Percentiles rank a stretch among this genome's conserved stretches.
phyloP scores from a whole-genome alignment of 1,140 invertebrate species.

The Drosophila tropicalis region DNA sequence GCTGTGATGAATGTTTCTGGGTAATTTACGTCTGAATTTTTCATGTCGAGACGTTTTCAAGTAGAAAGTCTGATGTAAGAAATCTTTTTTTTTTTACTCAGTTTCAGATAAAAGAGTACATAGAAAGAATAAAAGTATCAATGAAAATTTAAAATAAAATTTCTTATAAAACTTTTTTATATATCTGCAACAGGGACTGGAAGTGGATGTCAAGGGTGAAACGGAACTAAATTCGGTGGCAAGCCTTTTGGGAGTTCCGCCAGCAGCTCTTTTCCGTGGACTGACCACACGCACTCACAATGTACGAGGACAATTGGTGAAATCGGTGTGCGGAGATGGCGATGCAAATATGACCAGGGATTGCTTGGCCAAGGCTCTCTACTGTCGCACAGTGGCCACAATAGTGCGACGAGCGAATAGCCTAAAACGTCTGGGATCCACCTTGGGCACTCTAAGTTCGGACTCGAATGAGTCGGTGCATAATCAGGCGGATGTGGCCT shows the following conservation, averaged over 20 bases:
- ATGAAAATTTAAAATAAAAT: too few relatives aligned
- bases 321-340: constrained; percentile 92
- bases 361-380: constrained; percentile 95
- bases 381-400: constrained; percentile 97
- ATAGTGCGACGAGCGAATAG: constrained; percentile 96
- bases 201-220: constrained; percentile 90
- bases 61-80: constrained; percentile 61
- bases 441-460: constrained; percentile 93
- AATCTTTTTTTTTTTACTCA: constrained; percentile 51
- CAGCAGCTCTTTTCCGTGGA: constrained; percentile 90
- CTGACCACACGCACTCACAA: constrained; percentile 93
- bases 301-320: constrained; percentile 91
- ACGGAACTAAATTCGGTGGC: constrained; percentile 92
- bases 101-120: too few relatives aligned
- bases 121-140: too few relatives aligned
- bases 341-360: constrained; percentile 94
- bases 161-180: too few relatives aligned
- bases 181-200: constrained; percentile 84
- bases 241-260: constrained; percentile 91
- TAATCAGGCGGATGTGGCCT: constrained; percentile 92
- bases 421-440: constrained; percentile 93
- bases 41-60: constrained; percentile 59
- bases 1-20: constrained; percentile 62
- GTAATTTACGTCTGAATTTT: constrained; percentile 82
- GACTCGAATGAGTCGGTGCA: constrained; percentile 96